These are phyloP conservation scores for Lumbricus terrestris DNA, from an alignment of 2,888 invertebrate species.

Conservation along the genomic window DNA sequence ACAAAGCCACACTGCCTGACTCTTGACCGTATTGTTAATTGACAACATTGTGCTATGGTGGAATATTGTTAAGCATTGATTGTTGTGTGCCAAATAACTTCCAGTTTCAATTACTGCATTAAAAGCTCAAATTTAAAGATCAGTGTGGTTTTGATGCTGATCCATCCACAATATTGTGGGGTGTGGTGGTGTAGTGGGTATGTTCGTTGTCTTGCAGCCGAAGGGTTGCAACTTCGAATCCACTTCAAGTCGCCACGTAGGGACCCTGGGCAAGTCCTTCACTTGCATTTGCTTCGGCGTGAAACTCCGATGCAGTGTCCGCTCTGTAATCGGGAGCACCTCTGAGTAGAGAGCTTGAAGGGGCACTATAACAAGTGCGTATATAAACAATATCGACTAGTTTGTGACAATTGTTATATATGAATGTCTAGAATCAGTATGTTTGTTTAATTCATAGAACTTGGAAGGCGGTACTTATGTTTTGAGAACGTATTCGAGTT, in stretches of 20 bases:
- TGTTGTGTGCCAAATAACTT: not conserved
- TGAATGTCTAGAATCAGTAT: not conserved
- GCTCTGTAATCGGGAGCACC: too few species aligned
- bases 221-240: too few species aligned
- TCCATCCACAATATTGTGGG: too few species aligned
- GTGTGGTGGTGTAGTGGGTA: too few species aligned
- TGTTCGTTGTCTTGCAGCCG: too few species aligned
- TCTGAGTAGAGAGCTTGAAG: too few species aligned
- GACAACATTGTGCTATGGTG: not conserved
- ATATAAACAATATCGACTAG: too few species aligned
- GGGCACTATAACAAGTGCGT: too few species aligned
- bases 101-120: not conserved
- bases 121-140: not conserved
- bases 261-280: too few species aligned
- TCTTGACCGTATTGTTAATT: not conserved
- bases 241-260: too few species aligned
- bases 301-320: too few species aligned
- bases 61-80: not conserved
- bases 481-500: not conserved
- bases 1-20: not conserved
- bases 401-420: not conserved
- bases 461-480: not conserved
- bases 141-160: not conserved
- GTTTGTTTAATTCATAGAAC: not conserved
- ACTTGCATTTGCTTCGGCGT: too few species aligned